Evolutionary conservation across 53 echinoderm and acorn worm species (phyloP), one percentile per base, ranked within the genome.

Genomic region (Paracentrotus lividus): DNA sequence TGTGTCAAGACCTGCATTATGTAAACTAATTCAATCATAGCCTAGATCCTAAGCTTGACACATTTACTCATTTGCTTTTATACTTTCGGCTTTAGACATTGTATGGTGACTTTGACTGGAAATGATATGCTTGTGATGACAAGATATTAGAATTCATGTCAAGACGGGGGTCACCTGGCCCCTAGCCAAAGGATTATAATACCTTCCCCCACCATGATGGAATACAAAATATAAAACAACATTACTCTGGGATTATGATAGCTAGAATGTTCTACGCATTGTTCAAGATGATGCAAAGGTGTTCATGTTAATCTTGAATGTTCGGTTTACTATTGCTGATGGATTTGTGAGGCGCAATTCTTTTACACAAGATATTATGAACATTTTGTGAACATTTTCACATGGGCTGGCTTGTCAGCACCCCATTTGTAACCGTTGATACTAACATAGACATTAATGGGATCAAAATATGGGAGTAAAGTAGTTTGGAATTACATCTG

Each of bases 401-500:
- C 16, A 69, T 69, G 36, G 14, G 1, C 9, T 38, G 38, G 72
- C 15, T 72, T 72, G 72, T 72, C 72, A 72, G 36, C 72, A 72
- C 72, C 40, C 21, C 9, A 21, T 36, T 38, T 72, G 72, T 40
- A 72, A 72, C 72, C 40, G 0, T 38, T 72, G 40, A 72, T 72
- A 72, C 72, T 72, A 40, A 72, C 40, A 40, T 21, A 38, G 72
- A 72, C 72, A 72, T 72, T 72, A 72, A 72, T 72, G 72, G 72
- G 72, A 72, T 72, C 72, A 72, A 40, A 72, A 72, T 72, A 38
- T 72, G 72, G 72, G 72, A 72, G 38, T 69, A 69, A 36, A 69
- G 38, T 16, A 69, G 72, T 69, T 69, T 69, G 72, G 72, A 69
- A 72, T 72, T 72, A 72, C 72, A 72, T 40, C 72, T 72, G 72